Percentiles rank a stretch among this genome's conserved stretches.
phyloP scores from a whole-genome alignment of 2,797 vertebrate species.

The Morelia viridis region DNA sequence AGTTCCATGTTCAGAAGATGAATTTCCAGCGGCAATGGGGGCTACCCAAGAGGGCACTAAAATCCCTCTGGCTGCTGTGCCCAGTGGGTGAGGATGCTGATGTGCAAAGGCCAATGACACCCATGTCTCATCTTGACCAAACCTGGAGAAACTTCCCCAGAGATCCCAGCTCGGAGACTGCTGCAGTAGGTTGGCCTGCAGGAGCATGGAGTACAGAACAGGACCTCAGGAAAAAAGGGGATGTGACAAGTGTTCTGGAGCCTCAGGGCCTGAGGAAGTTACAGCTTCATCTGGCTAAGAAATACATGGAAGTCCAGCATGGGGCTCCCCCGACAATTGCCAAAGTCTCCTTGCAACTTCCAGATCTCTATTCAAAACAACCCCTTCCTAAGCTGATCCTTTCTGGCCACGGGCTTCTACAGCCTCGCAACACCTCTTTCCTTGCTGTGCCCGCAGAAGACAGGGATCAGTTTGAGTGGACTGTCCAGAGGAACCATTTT shows the following conservation, averaged over 20 bases:
- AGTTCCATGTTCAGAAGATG: slow-evolving; percentile 20
- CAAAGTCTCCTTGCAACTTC: neutral
- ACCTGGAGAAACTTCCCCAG: neutral
- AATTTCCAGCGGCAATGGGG: neutral
- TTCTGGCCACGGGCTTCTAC: neutral
- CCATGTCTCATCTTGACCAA: neutral
- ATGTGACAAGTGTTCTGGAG: neutral
- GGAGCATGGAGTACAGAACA: neutral
- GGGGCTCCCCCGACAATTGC: neutral
- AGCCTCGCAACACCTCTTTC: neutral
- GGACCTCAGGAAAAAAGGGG: neutral
- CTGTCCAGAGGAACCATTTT: neutral
- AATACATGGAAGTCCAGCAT: neutral
- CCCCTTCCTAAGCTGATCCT: neutral
- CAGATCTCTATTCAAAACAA: neutral
- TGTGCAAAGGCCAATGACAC: too few relatives aligned
- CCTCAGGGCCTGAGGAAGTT: neutral
- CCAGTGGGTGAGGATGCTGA: neutral
- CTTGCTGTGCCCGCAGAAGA: neutral
- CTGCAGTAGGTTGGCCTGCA: neutral
- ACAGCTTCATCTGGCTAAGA: neutral
- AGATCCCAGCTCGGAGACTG: neutral
- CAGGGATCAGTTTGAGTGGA: neutral
- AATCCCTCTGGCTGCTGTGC: neutral
- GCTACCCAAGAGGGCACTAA: neutral